Percentiles rank a stretch among this genome's conserved stretches.
phyloP scores from a whole-genome alignment of 1,140 invertebrate species.

The Drosophila pruinosa region DNA sequence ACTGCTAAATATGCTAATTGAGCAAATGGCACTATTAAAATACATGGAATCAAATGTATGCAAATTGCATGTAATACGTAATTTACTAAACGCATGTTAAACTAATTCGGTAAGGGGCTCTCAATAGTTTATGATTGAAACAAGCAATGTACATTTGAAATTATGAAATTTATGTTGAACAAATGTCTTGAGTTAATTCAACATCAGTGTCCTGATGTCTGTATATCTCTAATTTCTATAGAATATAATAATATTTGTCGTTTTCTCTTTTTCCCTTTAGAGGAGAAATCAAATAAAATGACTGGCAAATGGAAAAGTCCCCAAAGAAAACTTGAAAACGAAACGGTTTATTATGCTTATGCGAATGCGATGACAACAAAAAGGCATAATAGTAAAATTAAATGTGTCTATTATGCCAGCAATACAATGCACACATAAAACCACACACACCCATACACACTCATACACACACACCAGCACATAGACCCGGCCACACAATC shows the following conservation, averaged over 20 bases:
- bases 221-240: slow-evolving; percentile 50
- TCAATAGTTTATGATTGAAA: not conserved
- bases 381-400: slow-evolving; percentile 81
- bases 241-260: slow-evolving; percentile 20
- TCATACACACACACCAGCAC: slow-evolving; percentile 7
- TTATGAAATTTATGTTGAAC: not conserved
- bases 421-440: slow-evolving; percentile 80
- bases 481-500: slow-evolving; percentile 32
- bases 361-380: slow-evolving; percentile 79
- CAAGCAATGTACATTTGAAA: not conserved
- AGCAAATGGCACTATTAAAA: slow-evolving; percentile 34
- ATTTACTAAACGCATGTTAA: slow-evolving; percentile 35
- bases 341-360: slow-evolving; percentile 80
- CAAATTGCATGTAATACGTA: slow-evolving; percentile 32
- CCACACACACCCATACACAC: slow-evolving; percentile 46
- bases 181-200: not conserved
- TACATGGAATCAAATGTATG: slow-evolving; percentile 55
- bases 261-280: slow-evolving; percentile 10
- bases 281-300: slow-evolving; percentile 70
- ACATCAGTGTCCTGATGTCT: not conserved
- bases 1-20: slow-evolving; percentile 29
- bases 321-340: slow-evolving; percentile 69
- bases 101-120: not conserved
- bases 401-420: slow-evolving; percentile 79
- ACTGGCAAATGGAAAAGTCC: slow-evolving; percentile 56